Evolutionary conservation across 2,888 invertebrate species (phyloP).

Genomic region (Ophioninae sp.): DNA sequence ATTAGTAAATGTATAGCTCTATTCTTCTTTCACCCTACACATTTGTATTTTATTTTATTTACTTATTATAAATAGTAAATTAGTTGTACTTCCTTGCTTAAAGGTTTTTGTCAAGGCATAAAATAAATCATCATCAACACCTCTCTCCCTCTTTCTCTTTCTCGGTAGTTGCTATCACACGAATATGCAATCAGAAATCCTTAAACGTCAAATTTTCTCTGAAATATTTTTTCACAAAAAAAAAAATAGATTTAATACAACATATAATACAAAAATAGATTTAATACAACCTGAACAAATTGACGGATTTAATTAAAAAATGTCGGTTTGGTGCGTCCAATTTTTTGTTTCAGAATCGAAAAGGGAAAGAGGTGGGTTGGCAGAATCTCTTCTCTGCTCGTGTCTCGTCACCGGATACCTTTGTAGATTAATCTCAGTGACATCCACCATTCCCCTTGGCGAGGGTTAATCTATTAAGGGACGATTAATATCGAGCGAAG

Average conservation of each 20-base stretch:
- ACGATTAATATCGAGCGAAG: conserved; percentile 73
- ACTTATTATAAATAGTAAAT: no score
- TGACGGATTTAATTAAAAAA: background rate
- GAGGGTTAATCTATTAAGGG: conserved; percentile 73
- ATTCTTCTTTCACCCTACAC: no score
- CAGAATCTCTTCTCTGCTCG: conserved; percentile 25
- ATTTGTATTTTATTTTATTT: no score
- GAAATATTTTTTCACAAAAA: conserved; percentile 32
- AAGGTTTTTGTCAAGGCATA: no score
- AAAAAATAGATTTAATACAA: no score
- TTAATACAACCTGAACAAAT: background rate
- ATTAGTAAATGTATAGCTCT: no score
- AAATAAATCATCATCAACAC: no score
- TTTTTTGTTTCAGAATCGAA: conserved; percentile 9
- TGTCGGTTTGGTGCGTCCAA: background rate
- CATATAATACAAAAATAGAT: no score
- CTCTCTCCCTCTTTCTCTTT: conserved; percentile 33
- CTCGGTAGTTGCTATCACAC: background rate
- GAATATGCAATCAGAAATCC: conserved; percentile 48
- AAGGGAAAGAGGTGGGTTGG: background rate
- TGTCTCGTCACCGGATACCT: conserved; percentile 62
- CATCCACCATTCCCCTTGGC: conserved; percentile 63
- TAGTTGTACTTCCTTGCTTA: no score
- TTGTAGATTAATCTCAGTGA: conserved; percentile 65
- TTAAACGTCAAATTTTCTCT: conserved; percentile 7